A percentile compares a stretch with the other conserved stretches of the same genome.
Evolutionary conservation across 2,113 vertebrate genomes (phyloP).

Genomic region (Lontra canadensis): DNA sequence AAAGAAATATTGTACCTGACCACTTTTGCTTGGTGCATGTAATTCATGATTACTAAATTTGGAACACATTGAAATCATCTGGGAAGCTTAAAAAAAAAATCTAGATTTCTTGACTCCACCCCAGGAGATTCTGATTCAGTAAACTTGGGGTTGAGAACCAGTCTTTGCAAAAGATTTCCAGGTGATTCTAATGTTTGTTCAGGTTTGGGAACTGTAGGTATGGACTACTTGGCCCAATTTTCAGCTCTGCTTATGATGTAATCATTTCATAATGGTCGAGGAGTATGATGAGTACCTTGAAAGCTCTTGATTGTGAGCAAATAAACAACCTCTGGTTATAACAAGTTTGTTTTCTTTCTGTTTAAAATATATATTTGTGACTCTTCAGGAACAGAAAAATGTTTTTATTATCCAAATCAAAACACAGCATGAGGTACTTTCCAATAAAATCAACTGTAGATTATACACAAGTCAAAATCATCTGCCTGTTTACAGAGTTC

Average conservation of each 20-base stretch:
- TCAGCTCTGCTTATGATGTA: not conserved
- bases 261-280: not conserved
- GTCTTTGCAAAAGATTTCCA: not conserved
- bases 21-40: not conserved
- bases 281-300: not conserved
- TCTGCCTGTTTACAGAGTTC: constrained; percentile 78
- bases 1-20: not conserved
- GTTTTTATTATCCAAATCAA: constrained; percentile 81
- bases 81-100: not conserved
- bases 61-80: not conserved
- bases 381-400: constrained; percentile 75
- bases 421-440: constrained; percentile 78
- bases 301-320: not conserved
- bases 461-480: constrained; percentile 79
- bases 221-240: not conserved
- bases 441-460: constrained; percentile 81
- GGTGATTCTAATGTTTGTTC: not conserved
- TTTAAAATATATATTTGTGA: constrained; percentile 79
- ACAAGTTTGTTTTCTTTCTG: constrained; percentile 54
- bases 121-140: not conserved
- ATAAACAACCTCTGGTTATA: constrained; percentile 2
- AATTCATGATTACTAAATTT: not conserved
- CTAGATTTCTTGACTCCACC: not conserved
- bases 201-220: not conserved
- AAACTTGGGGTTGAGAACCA: not conserved